These are phyloP conservation scores for Dynastes tityus DNA, from an alignment of 2,888 invertebrate species.

Conservation along the genomic window DNA sequence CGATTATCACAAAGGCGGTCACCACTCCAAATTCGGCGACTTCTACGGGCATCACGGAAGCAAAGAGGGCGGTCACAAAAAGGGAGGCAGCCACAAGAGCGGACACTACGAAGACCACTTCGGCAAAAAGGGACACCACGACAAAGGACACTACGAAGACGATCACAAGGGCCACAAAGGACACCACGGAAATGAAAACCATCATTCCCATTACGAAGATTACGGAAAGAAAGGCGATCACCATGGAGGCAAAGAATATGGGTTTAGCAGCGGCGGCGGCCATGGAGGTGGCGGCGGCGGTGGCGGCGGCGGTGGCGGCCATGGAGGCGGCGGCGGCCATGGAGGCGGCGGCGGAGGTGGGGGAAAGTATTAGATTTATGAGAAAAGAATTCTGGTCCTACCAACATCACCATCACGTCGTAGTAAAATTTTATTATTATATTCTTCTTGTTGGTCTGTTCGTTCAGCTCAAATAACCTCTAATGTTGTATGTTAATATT, in stretches of 20 bases:
- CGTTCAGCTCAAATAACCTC: slow-evolving; percentile 30
- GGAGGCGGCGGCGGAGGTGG: not conserved
- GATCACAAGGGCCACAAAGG: slow-evolving; percentile 87
- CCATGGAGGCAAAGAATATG: slow-evolving; percentile 86
- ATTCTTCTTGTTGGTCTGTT: slow-evolving; percentile 32
- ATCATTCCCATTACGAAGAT: slow-evolving; percentile 73
- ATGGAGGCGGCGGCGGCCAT: slow-evolving; percentile 6
- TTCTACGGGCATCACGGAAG: slow-evolving; percentile 86
- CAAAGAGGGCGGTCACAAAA: slow-evolving; percentile 80
- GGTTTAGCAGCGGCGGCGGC: slow-evolving; percentile 60
- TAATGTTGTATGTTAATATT: slow-evolving; percentile 31
- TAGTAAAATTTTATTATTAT: slow-evolving; percentile 14
- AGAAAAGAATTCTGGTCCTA: slow-evolving; percentile 21
- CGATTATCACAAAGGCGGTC: slow-evolving; percentile 83
- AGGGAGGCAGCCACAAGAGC: slow-evolving; percentile 85
- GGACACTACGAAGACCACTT: slow-evolving; percentile 84
- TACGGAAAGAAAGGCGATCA: slow-evolving; percentile 88
- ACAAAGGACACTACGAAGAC: slow-evolving; percentile 86
- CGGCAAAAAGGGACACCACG: slow-evolving; percentile 85
- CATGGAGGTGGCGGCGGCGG: slow-evolving; percentile 41
- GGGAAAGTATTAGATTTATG: slow-evolving; percentile 48
- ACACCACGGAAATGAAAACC: slow-evolving; percentile 77
- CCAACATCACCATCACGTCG: slow-evolving; percentile 21
- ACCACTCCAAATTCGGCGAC: slow-evolving; percentile 87
- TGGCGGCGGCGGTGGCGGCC: slow-evolving; percentile 6